phyloP scores from a whole-genome alignment of 2,888 invertebrate genomes.

The Heliconius charithonia region DNA sequence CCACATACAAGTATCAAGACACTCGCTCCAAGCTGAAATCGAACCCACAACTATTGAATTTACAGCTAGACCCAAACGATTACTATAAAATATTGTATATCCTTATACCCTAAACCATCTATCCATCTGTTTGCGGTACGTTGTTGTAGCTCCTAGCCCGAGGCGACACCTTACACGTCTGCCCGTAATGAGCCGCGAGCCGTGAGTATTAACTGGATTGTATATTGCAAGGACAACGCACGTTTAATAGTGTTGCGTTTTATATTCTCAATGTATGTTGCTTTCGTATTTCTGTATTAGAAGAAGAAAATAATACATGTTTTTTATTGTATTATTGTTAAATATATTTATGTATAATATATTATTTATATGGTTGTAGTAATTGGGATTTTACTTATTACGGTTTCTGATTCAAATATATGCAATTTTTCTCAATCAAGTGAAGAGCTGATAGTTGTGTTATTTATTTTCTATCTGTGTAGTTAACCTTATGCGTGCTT shows the following conservation, averaged over 20 bases:
- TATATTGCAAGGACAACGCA: conserved; percentile 37
- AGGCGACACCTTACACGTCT: conserved; percentile 41
- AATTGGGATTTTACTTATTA: not conserved
- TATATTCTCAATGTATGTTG: not conserved
- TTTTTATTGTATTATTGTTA: not conserved
- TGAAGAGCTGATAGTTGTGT: not conserved
- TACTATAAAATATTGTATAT: conserved; percentile 11
- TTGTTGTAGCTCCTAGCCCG: conserved; percentile 37
- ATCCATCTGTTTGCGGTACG: conserved; percentile 31
- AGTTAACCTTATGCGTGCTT: not conserved
- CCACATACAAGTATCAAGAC: too few relatives aligned
- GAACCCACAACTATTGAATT: not conserved
- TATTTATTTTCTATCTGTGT: not conserved
- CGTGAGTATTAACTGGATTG: conserved; percentile 37
- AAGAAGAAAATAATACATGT: too few relatives aligned
- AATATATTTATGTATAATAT: too few relatives aligned
- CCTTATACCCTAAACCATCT: conserved; percentile 11
- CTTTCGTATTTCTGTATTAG: not conserved
- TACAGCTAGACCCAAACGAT: not conserved
- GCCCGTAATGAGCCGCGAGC: conserved; percentile 38
- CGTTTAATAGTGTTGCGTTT: conserved; percentile 17
- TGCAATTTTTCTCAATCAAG: not conserved
- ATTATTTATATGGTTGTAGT: not conserved
- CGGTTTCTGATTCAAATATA: not conserved
- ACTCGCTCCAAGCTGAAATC: not conserved